Conservation (phyloP, 2,113 vertebrate genomes). For the Dipodomys ordii region DNA sequence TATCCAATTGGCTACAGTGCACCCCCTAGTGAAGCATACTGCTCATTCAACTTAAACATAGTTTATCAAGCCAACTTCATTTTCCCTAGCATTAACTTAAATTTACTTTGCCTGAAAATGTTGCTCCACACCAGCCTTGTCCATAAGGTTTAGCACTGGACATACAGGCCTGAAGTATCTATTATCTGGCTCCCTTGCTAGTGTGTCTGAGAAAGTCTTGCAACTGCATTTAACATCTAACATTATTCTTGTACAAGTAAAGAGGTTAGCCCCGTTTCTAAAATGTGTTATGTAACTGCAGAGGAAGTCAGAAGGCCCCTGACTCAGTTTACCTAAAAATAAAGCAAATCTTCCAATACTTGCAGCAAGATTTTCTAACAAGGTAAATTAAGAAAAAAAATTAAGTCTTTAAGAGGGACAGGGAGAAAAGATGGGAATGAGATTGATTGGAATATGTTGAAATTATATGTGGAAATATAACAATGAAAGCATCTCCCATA, state of each 20-base stretch:
- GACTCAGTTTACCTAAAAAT: background rate
- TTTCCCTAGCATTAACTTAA: conserved; percentile 2
- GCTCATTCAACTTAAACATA: background rate
- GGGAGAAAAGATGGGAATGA: too few relatives aligned
- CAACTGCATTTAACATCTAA: background rate
- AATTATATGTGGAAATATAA: too few relatives aligned
- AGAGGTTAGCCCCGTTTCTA: background rate
- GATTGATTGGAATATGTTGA: too few relatives aligned
- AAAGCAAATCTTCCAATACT: background rate
- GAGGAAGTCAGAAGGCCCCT: background rate
- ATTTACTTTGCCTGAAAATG: background rate
- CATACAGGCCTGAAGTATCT: background rate
- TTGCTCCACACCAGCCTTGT: conserved; percentile 6
- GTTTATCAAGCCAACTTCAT: background rate
- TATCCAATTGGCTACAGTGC: background rate
- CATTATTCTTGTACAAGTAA: background rate
- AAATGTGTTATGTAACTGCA: background rate
- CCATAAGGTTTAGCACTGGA: background rate
- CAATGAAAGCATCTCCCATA: too few relatives aligned
- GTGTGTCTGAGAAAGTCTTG: background rate
- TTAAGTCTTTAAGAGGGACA: background rate
- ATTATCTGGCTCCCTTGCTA: background rate
- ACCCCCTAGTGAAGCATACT: background rate
- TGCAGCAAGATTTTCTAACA: background rate
- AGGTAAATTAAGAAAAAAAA: background rate